A percentile compares a stretch with the other conserved stretches of the same genome.
Conservation (phyloP, 2,113 vertebrate genomes). For the Nothobranchius kuhntae region DNA sequence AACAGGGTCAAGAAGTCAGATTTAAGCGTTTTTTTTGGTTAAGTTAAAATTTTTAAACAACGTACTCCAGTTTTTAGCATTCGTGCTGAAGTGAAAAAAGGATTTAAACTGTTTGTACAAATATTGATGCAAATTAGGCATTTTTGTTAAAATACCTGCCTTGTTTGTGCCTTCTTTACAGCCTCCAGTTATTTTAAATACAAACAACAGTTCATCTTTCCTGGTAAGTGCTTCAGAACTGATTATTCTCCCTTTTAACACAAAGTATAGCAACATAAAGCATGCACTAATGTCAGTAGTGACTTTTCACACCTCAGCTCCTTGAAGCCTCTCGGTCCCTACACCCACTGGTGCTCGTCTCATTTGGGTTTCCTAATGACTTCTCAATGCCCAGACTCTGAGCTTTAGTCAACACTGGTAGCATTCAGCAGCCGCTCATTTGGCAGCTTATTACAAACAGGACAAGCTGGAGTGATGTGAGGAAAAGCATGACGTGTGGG, state of each 20-base stretch:
- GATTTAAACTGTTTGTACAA: background rate
- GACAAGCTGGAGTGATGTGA: slow-evolving; percentile 33
- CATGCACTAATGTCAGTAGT: slow-evolving; percentile 65
- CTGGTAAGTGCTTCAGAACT: slow-evolving; percentile 81
- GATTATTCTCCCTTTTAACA: slow-evolving; percentile 58
- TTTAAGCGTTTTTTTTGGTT: no score
- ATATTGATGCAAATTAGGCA: background rate
- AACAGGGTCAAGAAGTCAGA: no score
- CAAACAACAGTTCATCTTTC: slow-evolving; percentile 99
- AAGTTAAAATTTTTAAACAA: no score
- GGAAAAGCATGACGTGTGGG: slow-evolving; percentile 16
- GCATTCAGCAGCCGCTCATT: slow-evolving; percentile 43
- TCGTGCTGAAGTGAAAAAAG: background rate
- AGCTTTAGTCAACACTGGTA: slow-evolving; percentile 35
- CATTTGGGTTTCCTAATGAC: slow-evolving; percentile 57
- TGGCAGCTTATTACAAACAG: slow-evolving; percentile 43
- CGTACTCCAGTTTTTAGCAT: background rate
- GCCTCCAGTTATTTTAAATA: slow-evolving; percentile 98
- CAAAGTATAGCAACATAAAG: slow-evolving; percentile 18
- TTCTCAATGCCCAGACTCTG: slow-evolving; percentile 35
- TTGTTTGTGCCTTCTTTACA: slow-evolving; percentile 68
- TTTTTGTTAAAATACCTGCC: slow-evolving; percentile 18
- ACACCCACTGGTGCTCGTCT: slow-evolving; percentile 52
- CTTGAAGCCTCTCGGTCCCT: slow-evolving; percentile 21
- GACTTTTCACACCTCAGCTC: slow-evolving; percentile 43